A percentile compares a stretch with the other conserved stretches of the same genome.
phyloP scores from a whole-genome alignment of 2,888 invertebrate genomes.

The Caenorhabditis zanzibari region DNA sequence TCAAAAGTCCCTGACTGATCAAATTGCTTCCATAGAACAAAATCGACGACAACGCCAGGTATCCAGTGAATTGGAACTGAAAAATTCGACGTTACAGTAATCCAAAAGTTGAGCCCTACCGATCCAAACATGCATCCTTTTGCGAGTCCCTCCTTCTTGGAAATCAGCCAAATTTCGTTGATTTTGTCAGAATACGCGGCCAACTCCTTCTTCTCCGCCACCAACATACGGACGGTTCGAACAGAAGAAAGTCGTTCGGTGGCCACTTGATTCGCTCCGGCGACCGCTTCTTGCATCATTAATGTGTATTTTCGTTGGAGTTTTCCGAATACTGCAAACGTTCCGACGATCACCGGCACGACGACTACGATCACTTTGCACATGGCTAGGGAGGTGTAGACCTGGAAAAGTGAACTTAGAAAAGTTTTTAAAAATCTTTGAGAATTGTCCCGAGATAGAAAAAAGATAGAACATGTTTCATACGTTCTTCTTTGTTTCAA shows the following conservation, averaged over 20 bases:
- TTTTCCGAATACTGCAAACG: conserved; percentile 88
- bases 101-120: no score
- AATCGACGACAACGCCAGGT: conserved; percentile 80
- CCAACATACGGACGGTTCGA: conserved; percentile 94
- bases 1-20: conserved; percentile 80
- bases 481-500: no score
- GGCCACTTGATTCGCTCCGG: conserved; percentile 87
- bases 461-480: no score
- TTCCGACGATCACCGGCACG: conserved; percentile 92
- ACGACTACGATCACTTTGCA: conserved; percentile 92
- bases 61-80: conserved; percentile 82
- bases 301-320: conserved; percentile 92
- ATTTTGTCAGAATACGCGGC: conserved; percentile 86
- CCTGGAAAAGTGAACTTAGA: conserved; percentile 87
- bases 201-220: conserved; percentile 91
- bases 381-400: conserved; percentile 93
- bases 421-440: no score
- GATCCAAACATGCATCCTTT: conserved; percentile 93
- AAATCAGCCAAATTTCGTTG: conserved; percentile 88
- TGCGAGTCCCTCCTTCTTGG: conserved; percentile 92
- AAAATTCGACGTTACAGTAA: conserved; percentile 46
- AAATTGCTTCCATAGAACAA: conserved; percentile 82
- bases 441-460: no score
- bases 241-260: conserved; percentile 95
- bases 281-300: conserved; percentile 87